Evolutionary conservation across 2,797 vertebrate genomes (phyloP).

Genomic region (Dallia pectoralis): DNA sequence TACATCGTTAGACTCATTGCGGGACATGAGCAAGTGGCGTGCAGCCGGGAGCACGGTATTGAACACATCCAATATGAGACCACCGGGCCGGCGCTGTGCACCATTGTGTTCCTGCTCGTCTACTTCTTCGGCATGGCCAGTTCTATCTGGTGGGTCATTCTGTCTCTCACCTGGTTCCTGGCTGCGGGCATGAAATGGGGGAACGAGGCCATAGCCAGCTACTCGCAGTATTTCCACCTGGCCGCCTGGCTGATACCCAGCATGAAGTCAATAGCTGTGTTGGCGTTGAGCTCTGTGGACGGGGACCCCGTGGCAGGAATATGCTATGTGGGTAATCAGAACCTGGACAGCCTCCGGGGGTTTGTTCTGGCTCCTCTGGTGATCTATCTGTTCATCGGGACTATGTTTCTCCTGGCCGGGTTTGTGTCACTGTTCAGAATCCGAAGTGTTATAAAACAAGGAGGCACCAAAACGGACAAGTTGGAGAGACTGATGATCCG

Average conservation of each 20-base stretch:
- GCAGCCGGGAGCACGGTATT: slow-evolving; percentile 83
- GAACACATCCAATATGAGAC: slow-evolving; percentile 93
- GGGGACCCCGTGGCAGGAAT: slow-evolving; percentile 91
- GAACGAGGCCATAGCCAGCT: slow-evolving; percentile 90
- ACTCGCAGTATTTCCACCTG: slow-evolving; percentile 93
- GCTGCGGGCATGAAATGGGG: slow-evolving; percentile 96
- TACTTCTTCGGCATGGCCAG: slow-evolving; percentile 96
- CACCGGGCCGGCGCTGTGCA: slow-evolving; percentile 90
- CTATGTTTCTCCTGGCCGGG: slow-evolving; percentile 94
- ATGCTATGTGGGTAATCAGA: slow-evolving; percentile 94
- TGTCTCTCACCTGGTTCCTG: slow-evolving; percentile 93
- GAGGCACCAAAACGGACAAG: slow-evolving; percentile 95
- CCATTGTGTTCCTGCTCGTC: slow-evolving; percentile 87
- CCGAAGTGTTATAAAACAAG: slow-evolving; percentile 95
- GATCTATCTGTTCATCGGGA: slow-evolving; percentile 95
- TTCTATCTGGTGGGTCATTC: slow-evolving; percentile 96
- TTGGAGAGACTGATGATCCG: slow-evolving; percentile 97
- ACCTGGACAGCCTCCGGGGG: slow-evolving; percentile 88
- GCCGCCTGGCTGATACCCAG: slow-evolving; percentile 93
- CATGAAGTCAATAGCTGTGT: slow-evolving; percentile 89
- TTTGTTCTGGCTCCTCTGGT: slow-evolving; percentile 90
- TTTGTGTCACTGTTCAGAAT: slow-evolving; percentile 96
- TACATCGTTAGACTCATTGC: slow-evolving; percentile 91
- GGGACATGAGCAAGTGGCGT: slow-evolving; percentile 91
- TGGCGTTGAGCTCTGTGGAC: slow-evolving; percentile 92